These are phyloP conservation scores for Trididemnum clinides DNA, from an alignment of 23 tunicate genomes.

Conservation along the genomic window DNA sequence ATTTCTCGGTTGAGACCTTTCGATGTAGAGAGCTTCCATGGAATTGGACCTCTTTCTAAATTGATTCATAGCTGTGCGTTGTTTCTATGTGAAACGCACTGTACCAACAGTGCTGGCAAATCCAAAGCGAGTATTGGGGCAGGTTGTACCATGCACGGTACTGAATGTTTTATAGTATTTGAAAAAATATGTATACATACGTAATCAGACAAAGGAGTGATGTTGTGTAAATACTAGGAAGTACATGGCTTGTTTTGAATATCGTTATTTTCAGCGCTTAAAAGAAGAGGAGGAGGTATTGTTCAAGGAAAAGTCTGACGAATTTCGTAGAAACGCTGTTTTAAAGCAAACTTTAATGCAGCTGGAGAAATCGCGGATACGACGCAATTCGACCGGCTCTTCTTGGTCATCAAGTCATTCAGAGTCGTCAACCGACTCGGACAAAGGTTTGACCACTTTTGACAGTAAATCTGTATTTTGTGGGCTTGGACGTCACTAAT, in stretches of 20 bases:
- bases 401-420: conserved; percentile 64
- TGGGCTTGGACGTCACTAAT: too few species aligned
- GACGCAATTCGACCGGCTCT: conserved; percentile 75
- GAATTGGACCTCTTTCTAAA: too few species aligned
- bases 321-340: conserved; percentile 19
- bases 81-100: too few species aligned
- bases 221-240: background rate
- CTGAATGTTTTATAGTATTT: background rate
- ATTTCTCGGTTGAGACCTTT: too few species aligned
- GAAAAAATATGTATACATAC: background rate
- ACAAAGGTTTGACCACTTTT: too few species aligned
- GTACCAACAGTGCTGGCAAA: too few species aligned
- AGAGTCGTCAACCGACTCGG: conserved; percentile 78
- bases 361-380: conserved; percentile 45
- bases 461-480: too few species aligned
- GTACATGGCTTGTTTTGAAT: background rate
- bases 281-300: background rate
- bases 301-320: conserved; percentile 4
- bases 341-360: conserved; percentile 33
- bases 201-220: background rate
- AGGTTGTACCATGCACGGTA: background rate
- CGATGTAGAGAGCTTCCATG: too few species aligned
- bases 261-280: background rate
- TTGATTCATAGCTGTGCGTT: too few species aligned
- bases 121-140: too few species aligned